Conservation (phyloP, 2,888 invertebrate species). For the Stenurella melanura region DNA sequence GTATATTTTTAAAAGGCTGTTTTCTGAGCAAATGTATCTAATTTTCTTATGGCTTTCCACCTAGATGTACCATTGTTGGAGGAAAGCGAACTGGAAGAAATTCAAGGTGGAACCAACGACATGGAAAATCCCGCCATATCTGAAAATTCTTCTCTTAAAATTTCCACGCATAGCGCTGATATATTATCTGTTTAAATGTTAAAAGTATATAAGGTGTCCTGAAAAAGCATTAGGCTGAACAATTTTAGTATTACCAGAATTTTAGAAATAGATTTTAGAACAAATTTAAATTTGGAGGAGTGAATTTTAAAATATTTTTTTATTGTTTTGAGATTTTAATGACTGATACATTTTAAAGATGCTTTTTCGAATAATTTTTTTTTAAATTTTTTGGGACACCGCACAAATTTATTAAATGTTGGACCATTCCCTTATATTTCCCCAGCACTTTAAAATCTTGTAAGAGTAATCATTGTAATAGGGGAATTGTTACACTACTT, state of each 20-base stretch:
- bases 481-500: no score
- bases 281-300: neutral
- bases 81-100: slow-evolving; percentile 72
- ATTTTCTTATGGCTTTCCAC: neutral
- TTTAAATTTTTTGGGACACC: slow-evolving; percentile 10
- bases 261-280: neutral
- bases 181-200: slow-evolving; percentile 24
- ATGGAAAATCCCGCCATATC: slow-evolving; percentile 69
- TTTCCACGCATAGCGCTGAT: slow-evolving; percentile 63
- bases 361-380: neutral
- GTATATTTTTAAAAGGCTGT: no score
- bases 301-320: neutral
- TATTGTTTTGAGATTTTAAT: neutral
- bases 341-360: neutral
- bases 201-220: neutral
- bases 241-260: neutral
- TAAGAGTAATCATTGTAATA: neutral
- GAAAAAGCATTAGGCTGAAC: neutral
- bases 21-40: neutral
- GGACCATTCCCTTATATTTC: neutral
- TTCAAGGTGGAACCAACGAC: slow-evolving; percentile 66
- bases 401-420: slow-evolving; percentile 11
- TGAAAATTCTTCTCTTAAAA: slow-evolving; percentile 70
- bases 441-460: neutral
- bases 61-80: slow-evolving; percentile 72